Conservation (phyloP, 1,140 invertebrate genomes). For the Akabosia matsudoensis region DNA sequence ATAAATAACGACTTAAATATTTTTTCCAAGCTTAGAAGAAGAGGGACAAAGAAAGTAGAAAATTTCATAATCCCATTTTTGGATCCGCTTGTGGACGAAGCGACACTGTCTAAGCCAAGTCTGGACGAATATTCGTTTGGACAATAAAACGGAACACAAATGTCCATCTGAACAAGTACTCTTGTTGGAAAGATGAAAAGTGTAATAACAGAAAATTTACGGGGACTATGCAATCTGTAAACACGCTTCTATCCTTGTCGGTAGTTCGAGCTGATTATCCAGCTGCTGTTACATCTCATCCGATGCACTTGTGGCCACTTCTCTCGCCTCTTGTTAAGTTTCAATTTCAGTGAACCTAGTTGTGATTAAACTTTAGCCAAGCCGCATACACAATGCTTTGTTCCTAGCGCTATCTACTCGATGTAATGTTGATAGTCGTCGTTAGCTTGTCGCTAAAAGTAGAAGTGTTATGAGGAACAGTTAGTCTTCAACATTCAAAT, state of each 20-base stretch:
- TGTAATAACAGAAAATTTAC: not conserved
- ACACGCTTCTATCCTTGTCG: not conserved
- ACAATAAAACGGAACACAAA: too few species aligned
- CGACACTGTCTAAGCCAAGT: too few species aligned
- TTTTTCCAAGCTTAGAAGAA: too few species aligned
- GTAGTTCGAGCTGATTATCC: not conserved
- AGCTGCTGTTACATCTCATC: not conserved
- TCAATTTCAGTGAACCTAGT: not conserved
- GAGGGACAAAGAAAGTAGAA: too few species aligned
- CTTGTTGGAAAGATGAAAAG: not conserved
- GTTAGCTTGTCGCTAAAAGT: not conserved
- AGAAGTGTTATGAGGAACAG: not conserved
- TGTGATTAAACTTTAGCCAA: too few species aligned
- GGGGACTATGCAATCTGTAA: not conserved
- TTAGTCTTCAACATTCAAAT: not conserved
- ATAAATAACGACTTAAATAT: slow-evolving; percentile 6
- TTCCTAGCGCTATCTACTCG: not conserved
- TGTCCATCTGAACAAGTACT: too few species aligned
- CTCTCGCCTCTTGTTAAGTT: not conserved
- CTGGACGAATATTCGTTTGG: too few species aligned
- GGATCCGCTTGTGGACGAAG: too few species aligned
- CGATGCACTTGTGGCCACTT: not conserved
- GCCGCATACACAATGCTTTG: not conserved
- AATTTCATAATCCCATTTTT: too few species aligned
- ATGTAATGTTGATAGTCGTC: not conserved